Base-by-base conservation (phyloP, 2,113 vertebrate species). In the Anseranas semipalmata region DNA sequence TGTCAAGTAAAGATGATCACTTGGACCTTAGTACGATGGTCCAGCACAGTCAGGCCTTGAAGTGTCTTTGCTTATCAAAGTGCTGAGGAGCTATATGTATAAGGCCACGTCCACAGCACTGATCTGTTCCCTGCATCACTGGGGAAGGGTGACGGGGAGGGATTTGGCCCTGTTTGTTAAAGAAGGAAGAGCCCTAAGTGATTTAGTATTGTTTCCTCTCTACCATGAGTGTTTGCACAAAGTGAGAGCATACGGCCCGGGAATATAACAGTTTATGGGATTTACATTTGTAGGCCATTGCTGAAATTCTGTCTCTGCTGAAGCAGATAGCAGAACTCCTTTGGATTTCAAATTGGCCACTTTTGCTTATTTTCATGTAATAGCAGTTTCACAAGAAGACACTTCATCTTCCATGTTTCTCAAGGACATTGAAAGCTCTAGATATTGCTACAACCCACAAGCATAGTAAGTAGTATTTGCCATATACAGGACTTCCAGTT, bases 31-130 rank as follows among this genome's bases (percentile, higher is more conserved):
- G 15, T 60, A 16, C 3, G 12, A n/a, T 0, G 1, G 55, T 41
- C 60, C 27, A 20, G 45, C 33, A 53, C 48, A 28, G 46, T 53
- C 50, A 74, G 62, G 55, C 20, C 59, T 83, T 65, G 39, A 14
- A 43, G 15, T 53, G 5, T 5, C n/a, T 84, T 46, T 77, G 24
- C n/a, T 63, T 52, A 59, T 15, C 53, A 77, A 77, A 66, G 33
- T 50, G 18, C 68, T 45, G 39, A 73, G 58, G 39, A 30, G 16
- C 45, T 65, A 3, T 9, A 8, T 0, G 0, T 28, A 3, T 6
- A 52, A 60, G 7, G 25, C 25, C 53, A 65, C 4, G 8, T 35
- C 48, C 30, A 25, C 37, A 65, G 3, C 11, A 15, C 7, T 15
- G 43, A 37, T 25, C 22, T 91, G 74, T 73, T 80, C 9, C 43